Evolutionary conservation across 2,113 vertebrate species (phyloP), one percentile per base, ranked within the genome.

Genomic region (crab-eating macaque (Macaca fascicularis)): DNA sequence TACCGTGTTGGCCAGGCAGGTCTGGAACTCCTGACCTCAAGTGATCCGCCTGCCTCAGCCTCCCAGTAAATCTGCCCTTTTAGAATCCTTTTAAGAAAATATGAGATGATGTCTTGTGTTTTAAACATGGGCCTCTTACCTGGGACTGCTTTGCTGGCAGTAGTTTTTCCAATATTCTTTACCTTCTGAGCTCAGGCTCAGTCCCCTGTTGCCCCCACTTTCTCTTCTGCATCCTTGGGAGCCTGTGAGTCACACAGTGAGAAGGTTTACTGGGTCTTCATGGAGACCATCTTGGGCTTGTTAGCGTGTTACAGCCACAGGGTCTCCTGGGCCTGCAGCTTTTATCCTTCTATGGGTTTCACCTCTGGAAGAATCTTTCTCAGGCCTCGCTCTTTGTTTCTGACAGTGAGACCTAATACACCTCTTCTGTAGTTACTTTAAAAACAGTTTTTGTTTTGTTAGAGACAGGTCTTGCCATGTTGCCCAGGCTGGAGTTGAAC

Each of bases 121-220:
- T 67, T 50, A 55, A 20, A 25, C 52, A 7, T 20, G 57, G 32
- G 14, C 67, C 9, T 50, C 12, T n/a, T 40, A 4, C 45, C 8
- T 45, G 16, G 78, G 38, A 11, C 32, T 3, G 2, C 2, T 55
- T 50, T 79, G 4, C 23, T 10, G 50, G 25, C 43, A 9, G 2
- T 14, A 11, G 43, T 78, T 85, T 23, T 3, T 6, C 25, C 67
- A 16, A 1, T 59, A 64, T 35, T 50, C 48, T 75, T 50, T 23
- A 20, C 8, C 14, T 35, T 57, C n/a, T 69, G 25, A 22, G 13
- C 83, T 80, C 70, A 5, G 48, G 35, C 76, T 75, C 1, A 0
- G n/a, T 70, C 14, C 35, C 10, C 7, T 0, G 0, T 6, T 81
- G 2, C 2, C 9, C 17, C 48, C 0, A 6, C 8, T 43, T 5